Percentiles rank a stretch among this genome's conserved stretches.
Conservation (phyloP, 2,888 invertebrate genomes). For the Belgica antarctica region DNA sequence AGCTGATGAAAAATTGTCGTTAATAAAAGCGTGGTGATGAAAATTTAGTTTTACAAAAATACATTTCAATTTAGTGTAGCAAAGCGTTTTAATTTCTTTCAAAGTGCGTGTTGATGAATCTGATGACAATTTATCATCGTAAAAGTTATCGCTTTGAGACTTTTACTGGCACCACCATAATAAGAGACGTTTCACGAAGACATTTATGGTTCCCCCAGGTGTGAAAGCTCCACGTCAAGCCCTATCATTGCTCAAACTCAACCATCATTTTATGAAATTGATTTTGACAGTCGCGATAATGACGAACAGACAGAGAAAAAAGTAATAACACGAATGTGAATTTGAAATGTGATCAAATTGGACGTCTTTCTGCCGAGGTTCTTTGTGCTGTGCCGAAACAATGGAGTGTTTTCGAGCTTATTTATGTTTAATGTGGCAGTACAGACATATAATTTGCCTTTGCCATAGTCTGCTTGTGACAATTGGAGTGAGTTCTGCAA, state of each 20-base stretch:
- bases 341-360: constrained; percentile 15
- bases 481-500: no score
- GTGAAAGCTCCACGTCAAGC: no score
- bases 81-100: background rate
- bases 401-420: constrained; percentile 8
- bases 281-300: no score
- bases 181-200: no score
- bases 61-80: background rate
- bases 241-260: no score
- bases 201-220: no score
- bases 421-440: background rate
- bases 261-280: no score
- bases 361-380: constrained; percentile 18
- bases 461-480: background rate
- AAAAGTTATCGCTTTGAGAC: no score
- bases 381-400: constrained; percentile 37
- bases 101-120: background rate
- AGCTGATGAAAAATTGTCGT: background rate
- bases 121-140: background rate
- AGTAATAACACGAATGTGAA: background rate
- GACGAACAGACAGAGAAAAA: no score
- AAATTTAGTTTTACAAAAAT: background rate
- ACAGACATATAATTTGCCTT: constrained; percentile 1
- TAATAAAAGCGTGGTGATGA: background rate
- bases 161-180: no score